Conservation (phyloP, 1,140 invertebrate genomes). For the Procambarus clarkii region DNA sequence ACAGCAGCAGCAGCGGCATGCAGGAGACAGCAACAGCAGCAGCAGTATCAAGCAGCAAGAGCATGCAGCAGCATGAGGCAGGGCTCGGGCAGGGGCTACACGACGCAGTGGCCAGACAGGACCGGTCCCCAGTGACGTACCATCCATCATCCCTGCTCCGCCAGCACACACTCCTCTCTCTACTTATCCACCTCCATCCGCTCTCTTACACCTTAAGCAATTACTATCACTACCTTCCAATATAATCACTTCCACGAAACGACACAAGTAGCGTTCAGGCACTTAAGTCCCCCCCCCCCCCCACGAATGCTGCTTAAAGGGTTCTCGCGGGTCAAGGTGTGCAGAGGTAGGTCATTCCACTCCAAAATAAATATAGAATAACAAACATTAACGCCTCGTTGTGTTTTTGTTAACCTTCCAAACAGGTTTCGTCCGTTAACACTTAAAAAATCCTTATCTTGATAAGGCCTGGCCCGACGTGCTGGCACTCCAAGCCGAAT, state of each 20-base stretch:
- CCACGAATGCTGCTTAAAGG: no score
- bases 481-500: no score
- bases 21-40: no score
- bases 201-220: background rate
- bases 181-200: background rate
- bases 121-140: conserved; percentile 47
- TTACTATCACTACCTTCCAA: background rate
- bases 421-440: no score
- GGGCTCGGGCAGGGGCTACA: background rate
- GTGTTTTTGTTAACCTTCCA: no score
- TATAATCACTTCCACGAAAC: background rate
- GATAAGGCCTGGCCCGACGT: no score
- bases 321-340: no score
- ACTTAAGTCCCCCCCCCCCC: no score
- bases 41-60: background rate
- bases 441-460: no score
- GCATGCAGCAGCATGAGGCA: background rate
- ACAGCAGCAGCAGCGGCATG: background rate
- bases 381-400: no score
- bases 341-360: no score
- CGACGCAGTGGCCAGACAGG: conserved; percentile 30
- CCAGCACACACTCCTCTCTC: conserved; percentile 15
- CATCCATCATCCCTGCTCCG: conserved; percentile 52
- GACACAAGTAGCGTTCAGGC: background rate
- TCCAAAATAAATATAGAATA: no score